Percentiles rank a stretch among this genome's conserved stretches.
Conservation (phyloP, 2,113 vertebrate species). For the Raphicerus campestris region DNA sequence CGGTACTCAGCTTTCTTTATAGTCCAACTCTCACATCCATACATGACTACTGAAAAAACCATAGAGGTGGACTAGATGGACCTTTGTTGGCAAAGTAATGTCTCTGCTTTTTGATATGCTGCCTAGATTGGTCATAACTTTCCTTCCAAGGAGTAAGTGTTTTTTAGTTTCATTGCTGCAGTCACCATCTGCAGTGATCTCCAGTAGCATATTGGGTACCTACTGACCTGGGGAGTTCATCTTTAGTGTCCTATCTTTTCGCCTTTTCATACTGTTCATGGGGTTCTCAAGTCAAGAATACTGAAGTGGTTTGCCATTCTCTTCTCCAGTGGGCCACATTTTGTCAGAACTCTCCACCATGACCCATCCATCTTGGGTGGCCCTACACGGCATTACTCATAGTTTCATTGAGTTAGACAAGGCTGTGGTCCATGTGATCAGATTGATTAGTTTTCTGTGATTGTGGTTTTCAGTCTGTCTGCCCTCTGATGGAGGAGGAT, state of each 20-base stretch:
- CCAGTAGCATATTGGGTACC: background rate
- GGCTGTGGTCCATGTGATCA: background rate
- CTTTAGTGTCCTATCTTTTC: background rate
- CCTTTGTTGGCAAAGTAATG: background rate
- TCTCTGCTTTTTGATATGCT: background rate
- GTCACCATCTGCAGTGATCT: background rate
- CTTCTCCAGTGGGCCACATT: background rate
- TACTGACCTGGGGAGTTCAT: background rate
- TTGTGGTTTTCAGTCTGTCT: background rate
- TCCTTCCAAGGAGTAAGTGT: background rate
- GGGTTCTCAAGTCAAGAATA: background rate
- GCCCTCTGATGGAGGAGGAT: background rate
- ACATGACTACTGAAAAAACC: background rate
- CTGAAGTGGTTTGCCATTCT: background rate
- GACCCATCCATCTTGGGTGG: background rate
- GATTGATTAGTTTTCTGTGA: background rate
- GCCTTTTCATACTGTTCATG: background rate
- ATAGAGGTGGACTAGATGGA: background rate
- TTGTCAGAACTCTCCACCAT: background rate
- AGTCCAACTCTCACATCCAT: background rate
- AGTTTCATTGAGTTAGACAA: background rate
- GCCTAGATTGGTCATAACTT: background rate
- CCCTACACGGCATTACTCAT: rapidly evolving
- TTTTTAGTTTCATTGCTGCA: background rate
- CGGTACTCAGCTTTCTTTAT: rapidly evolving